A percentile compares a stretch with the other conserved stretches of the same genome.
phyloP scores from a whole-genome alignment of 2,113 vertebrate species.

The Camelus dromedarius region DNA sequence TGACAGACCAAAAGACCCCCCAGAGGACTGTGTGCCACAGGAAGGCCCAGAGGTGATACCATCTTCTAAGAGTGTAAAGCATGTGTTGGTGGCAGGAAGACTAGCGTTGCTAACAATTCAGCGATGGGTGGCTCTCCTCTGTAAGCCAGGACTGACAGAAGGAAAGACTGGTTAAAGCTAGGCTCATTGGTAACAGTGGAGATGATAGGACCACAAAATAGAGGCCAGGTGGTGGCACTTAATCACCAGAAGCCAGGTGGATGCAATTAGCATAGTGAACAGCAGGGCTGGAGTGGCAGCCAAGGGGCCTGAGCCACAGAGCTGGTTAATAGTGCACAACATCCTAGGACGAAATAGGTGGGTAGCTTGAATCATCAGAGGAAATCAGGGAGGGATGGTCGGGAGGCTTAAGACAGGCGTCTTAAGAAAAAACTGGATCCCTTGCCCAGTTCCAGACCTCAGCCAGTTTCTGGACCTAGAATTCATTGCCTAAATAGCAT shows the following conservation, averaged over 20 bases:
- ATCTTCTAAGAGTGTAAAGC: not conserved
- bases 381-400: not conserved
- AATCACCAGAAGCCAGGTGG: conserved; percentile 19
- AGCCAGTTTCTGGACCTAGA: not conserved
- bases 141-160: not conserved
- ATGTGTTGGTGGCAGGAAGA: not conserved
- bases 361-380: not conserved
- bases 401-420: not conserved
- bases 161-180: not conserved
- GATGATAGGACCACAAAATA: not conserved
- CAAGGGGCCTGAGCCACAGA: not conserved
- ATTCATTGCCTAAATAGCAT: not conserved
- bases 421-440: not conserved
- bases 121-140: not conserved
- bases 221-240: not conserved
- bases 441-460: not conserved
- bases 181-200: not conserved
- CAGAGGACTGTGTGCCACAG: not conserved
- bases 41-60: not conserved
- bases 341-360: not conserved
- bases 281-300: not conserved
- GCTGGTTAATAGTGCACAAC: not conserved
- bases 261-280: not conserved
- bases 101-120: not conserved
- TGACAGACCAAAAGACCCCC: not conserved